These are phyloP conservation scores for Andrena hattorfiana DNA, from an alignment of 2,888 invertebrate species.

Conservation along the genomic window DNA sequence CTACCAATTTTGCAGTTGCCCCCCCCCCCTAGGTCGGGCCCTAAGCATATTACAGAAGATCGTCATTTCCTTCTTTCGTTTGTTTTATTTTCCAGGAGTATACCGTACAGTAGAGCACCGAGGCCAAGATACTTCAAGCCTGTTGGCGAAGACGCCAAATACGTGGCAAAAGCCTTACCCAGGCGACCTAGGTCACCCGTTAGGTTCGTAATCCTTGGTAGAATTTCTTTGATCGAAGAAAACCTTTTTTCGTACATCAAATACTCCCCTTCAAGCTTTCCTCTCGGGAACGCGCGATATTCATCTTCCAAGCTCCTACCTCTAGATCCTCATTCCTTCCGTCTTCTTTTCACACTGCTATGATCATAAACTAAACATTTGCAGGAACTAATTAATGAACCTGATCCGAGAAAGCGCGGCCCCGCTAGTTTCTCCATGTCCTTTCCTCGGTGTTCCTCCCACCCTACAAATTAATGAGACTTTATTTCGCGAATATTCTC, in stretches of 20 bases:
- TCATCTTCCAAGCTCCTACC: neutral
- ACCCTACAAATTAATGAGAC: constrained; percentile 37
- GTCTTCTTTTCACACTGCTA: neutral
- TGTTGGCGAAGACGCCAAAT: neutral
- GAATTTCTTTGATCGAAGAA: neutral
- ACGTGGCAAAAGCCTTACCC: constrained; percentile 4
- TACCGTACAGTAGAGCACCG: constrained; percentile 49
- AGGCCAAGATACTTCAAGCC: constrained; percentile 37
- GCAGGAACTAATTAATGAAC: constrained; percentile 20
- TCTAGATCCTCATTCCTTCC: neutral
- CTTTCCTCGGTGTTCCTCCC: neutral
- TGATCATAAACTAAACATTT: neutral
- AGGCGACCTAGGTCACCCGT: constrained; percentile 51
- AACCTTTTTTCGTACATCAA: too few species aligned
- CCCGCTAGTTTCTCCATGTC: neutral
- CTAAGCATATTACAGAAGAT: too few species aligned
- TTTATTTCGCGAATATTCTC: constrained; percentile 36
- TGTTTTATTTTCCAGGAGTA: constrained; percentile 29
- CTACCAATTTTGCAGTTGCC: too few species aligned
- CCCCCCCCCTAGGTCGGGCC: too few species aligned
- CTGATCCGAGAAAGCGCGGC: neutral
- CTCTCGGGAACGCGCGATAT: neutral
- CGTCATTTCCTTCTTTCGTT: neutral
- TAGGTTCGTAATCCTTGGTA: constrained; percentile 41
- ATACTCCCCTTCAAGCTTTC: neutral